These are phyloP conservation scores for Astropecten irregularis DNA, from an alignment of 53 echinoderm and acorn worm genomes.

Conservation along the genomic window DNA sequence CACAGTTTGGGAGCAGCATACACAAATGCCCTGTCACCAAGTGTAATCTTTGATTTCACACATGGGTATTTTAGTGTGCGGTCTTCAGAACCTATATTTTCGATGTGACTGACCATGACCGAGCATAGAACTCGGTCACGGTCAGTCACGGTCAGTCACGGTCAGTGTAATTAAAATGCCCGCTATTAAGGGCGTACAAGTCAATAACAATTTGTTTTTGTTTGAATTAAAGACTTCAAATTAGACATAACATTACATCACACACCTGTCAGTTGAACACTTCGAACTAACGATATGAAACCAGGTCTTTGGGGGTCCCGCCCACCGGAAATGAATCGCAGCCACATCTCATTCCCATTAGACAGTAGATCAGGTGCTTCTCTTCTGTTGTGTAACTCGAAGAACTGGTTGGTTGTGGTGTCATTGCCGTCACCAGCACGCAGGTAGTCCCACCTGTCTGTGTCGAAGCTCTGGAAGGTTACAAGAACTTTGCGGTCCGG, in stretches of 20 bases:
- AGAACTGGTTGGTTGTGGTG: not conserved
- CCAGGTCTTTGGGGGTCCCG: not conserved
- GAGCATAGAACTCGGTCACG: too few relatives aligned
- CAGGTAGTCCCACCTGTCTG: not conserved
- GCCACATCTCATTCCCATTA: not conserved
- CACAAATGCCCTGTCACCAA: too few relatives aligned
- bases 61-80: too few relatives aligned
- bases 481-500: not conserved
- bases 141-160: too few relatives aligned
- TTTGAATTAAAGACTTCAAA: not conserved
- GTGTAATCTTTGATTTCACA: too few relatives aligned
- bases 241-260: not conserved
- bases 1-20: too few relatives aligned
- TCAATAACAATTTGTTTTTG: too few relatives aligned
- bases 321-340: not conserved
- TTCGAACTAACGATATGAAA: not conserved
- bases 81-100: too few relatives aligned
- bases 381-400: not conserved
- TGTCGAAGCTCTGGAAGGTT: not conserved
- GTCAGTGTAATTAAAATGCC: too few relatives aligned
- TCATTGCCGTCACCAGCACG: not conserved
- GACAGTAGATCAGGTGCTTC: not conserved
- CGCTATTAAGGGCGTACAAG: too few relatives aligned
- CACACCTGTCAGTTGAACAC: not conserved
- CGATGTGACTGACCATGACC: too few relatives aligned